Evolutionary conservation across 2,888 invertebrate genomes (phyloP).

Genomic region (Lamellibrachia columna): DNA sequence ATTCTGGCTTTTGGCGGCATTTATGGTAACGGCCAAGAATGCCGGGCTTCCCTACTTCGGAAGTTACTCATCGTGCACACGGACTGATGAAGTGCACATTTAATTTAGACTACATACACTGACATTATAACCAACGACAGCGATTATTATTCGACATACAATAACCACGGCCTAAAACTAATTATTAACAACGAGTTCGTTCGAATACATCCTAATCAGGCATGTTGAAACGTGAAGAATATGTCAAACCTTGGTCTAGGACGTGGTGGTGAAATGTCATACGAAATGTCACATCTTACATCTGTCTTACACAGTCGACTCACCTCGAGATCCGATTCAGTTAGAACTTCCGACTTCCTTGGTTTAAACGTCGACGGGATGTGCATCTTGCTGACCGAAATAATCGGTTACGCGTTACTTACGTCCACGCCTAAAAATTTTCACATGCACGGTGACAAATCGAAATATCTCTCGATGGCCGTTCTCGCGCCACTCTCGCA

Average conservation of each 20-base stretch:
- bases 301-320: neutral
- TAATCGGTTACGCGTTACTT: neutral
- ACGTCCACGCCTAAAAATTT: neutral
- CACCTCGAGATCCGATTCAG: conserved; percentile 12
- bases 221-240: neutral
- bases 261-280: neutral
- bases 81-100: no score
- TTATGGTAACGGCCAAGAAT: no score
- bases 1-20: neutral
- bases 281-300: neutral
- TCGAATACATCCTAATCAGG: neutral
- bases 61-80: conserved; percentile 13
- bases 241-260: neutral
- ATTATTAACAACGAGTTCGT: neutral
- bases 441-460: neutral
- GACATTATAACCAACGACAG: neutral
- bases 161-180: neutral
- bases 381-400: conserved; percentile 7
- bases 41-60: no score
- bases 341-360: neutral
- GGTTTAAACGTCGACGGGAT: conserved; percentile 11
- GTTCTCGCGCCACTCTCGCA: conserved; percentile 12
- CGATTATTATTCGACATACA: neutral
- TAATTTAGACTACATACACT: neutral
- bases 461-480: conserved; percentile 5